Conservation (phyloP, 2,797 vertebrate species). For the Borostomias antarcticus region DNA sequence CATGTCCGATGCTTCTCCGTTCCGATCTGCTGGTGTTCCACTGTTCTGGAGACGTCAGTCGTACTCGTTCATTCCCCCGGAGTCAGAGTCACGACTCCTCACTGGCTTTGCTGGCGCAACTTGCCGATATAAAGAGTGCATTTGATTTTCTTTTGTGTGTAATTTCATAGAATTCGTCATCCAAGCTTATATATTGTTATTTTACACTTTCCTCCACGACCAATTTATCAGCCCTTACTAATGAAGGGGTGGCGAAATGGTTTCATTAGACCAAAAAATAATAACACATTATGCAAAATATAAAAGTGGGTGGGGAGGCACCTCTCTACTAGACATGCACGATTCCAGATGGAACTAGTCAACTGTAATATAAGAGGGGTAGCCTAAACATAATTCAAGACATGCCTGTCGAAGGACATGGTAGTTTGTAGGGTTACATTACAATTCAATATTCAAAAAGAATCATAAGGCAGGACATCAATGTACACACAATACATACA, state of each 20-base stretch:
- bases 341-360: conserved; percentile 35
- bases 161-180: neutral
- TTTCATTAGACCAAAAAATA: conserved; percentile 10
- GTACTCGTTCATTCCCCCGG: conserved; percentile 62
- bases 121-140: conserved; percentile 73
- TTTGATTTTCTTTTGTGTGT: conserved; percentile 35
- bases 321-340: conserved; percentile 39
- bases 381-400: conserved; percentile 39
- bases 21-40: conserved; percentile 77
- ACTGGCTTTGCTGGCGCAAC: conserved; percentile 59
- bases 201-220: neutral
- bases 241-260: conserved; percentile 37
- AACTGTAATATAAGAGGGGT: conserved; percentile 28
- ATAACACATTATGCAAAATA: conserved; percentile 18
- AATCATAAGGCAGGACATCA: conserved; percentile 58
- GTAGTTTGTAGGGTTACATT: conserved; percentile 36
- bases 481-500: conserved; percentile 45
- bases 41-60: conserved; percentile 68
- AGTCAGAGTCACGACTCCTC: conserved; percentile 42
- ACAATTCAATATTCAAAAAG: conserved; percentile 42
- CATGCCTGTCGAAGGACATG: conserved; percentile 49
- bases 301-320: conserved; percentile 5
- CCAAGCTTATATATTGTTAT: conserved; percentile 5
- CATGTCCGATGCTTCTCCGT: conserved; percentile 68
- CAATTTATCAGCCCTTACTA: conserved; percentile 28